Conservation (phyloP, 2,113 vertebrate genomes). For the Sigmodon hispidus region DNA sequence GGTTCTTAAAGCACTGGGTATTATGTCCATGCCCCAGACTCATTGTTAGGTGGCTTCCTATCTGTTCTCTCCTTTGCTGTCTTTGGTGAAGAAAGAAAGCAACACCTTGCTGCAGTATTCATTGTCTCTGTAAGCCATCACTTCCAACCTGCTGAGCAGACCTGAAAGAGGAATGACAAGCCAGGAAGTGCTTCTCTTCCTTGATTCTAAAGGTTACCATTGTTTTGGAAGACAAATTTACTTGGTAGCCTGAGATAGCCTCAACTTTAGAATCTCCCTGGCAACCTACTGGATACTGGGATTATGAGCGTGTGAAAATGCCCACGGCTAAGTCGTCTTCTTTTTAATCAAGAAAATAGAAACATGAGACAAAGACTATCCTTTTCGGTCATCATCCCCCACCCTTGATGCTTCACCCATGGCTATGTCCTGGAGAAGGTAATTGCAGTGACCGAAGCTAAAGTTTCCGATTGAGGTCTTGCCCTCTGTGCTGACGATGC, state of each 20-base stretch:
- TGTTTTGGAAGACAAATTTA: background rate
- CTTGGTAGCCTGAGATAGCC: too few relatives aligned
- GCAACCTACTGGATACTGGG: too few relatives aligned
- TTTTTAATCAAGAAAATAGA: background rate
- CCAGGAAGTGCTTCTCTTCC: background rate
- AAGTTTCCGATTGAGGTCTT: background rate
- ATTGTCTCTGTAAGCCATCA: background rate
- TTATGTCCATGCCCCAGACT: fast-evolving
- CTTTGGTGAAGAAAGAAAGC: background rate
- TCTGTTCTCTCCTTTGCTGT: background rate
- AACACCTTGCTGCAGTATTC: background rate
- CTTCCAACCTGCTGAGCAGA: background rate
- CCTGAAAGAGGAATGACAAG: background rate
- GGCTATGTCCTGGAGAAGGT: background rate
- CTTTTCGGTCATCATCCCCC: background rate
- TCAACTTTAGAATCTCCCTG: background rate
- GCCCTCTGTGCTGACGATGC: slow-evolving; percentile 10
- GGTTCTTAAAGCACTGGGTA: fast-evolving
- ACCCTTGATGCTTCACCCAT: background rate
- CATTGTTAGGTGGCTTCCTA: background rate
- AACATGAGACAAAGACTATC: background rate
- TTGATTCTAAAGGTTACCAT: background rate
- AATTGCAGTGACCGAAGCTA: background rate
- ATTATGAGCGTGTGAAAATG: background rate
- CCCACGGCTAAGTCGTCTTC: background rate